Evolutionary conservation across 2,113 vertebrate species (phyloP), one percentile per base, ranked within the genome.

Genomic region (Muntiacus muntjak): DNA sequence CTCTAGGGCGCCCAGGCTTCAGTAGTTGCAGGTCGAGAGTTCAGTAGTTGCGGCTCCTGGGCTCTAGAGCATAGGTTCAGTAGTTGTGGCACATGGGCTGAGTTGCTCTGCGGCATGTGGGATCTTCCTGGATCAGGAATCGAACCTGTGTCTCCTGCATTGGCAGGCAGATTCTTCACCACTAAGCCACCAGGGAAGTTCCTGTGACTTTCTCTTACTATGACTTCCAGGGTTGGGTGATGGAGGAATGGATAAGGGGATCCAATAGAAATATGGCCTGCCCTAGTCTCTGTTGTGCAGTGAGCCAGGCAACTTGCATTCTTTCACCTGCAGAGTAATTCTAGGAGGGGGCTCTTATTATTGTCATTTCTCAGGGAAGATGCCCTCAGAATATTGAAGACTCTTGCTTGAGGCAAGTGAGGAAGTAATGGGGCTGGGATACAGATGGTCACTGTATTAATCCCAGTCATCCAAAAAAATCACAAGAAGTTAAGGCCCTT

Each of bases 391-490:
- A 43, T 74, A 52, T 15, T 17, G 55, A 91, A 78, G 30, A 71
- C 12, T 91, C 45, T 67, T 92, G 54, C 17, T 88, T 36, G 78
- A 50, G 57, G 45, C 10, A 52, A 45, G 55, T 25, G 36, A 67
- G 88, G 47, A 60, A 67, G 71, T 78, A 30, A 74, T 47, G 15
- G n/a, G n/a, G 2, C 15, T 67, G 40, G 60, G 14, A 58, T 88
- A 21, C 6, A 88, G 71, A 78, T 26, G 36, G 88, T 57, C 74
- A 74, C 76, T 30, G 33, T 40, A 87, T 95, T 78, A 89, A 83
- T 86, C 60, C 26, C 33, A 67, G 21, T 78, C 83, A 85, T 43
- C 86, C 67, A 52, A 85, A 95, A 71, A 95, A 91, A 78, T 95
- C 47, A 30, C 54, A 84, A 92, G 15, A 50, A 62, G 33, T 85